Conservation (phyloP, 2,888 invertebrate genomes). For the Aromia moschata region DNA sequence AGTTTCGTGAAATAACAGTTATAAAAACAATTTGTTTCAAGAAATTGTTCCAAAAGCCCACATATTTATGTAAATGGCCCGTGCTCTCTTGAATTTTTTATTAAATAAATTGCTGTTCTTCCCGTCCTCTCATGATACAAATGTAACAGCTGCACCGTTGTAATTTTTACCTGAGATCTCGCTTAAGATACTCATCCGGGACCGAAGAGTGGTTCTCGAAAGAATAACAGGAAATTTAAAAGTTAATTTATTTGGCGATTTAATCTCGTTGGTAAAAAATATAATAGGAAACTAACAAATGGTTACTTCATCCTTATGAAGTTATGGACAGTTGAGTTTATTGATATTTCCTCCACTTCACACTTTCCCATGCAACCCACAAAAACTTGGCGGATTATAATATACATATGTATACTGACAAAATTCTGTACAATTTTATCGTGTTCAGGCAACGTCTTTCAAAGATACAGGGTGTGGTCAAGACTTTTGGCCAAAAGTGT, state of each 20-base stretch:
- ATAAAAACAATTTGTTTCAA: conserved; percentile 15
- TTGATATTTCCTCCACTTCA: too few species aligned
- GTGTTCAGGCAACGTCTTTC: too few species aligned
- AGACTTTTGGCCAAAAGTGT: too few species aligned
- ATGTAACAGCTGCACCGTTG: conserved; percentile 21
- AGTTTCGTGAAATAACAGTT: background rate
- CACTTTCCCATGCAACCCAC: too few species aligned
- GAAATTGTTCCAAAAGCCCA: conserved; percentile 22
- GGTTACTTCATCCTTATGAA: too few species aligned
- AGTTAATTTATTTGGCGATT: conserved; percentile 38
- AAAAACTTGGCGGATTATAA: too few species aligned
- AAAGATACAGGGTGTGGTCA: too few species aligned
- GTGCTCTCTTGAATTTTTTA: conserved; percentile 25
- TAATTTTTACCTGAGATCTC: conserved; percentile 21
- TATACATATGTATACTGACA: too few species aligned
- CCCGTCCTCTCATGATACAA: conserved; percentile 1
- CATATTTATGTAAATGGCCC: conserved; percentile 34
- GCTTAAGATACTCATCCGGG: conserved; percentile 11
- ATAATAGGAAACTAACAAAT: background rate
- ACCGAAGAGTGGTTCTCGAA: conserved; percentile 16
- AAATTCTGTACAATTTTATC: too few species aligned
- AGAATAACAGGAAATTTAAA: conserved; percentile 29
- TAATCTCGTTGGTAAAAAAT: conserved; percentile 33
- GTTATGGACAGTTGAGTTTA: too few species aligned
- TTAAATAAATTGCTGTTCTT: conserved; percentile 24